These are phyloP conservation scores for Proales similis DNA, from an alignment of 1,140 invertebrate species.

Conservation along the genomic window DNA sequence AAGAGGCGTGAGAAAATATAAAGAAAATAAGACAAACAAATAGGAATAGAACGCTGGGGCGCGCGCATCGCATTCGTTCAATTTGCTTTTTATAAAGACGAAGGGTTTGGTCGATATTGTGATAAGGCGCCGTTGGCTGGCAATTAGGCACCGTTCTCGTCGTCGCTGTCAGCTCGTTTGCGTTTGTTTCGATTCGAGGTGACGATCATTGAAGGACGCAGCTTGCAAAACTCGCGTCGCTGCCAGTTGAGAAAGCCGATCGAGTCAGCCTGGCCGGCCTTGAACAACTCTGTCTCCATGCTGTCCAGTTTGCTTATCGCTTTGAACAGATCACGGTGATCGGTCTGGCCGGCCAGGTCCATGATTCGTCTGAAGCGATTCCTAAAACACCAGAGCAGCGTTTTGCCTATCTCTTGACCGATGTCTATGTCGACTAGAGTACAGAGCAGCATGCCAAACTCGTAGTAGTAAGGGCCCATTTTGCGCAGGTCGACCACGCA, in stretches of 20 bases:
- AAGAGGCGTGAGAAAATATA: too few species aligned
- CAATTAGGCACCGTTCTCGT: background rate
- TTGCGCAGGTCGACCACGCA: conserved; percentile 32
- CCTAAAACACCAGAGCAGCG: conserved; percentile 28
- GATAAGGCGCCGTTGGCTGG: too few species aligned
- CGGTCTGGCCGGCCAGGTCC: conserved; percentile 29
- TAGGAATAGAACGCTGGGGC: too few species aligned
- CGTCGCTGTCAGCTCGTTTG: conserved; percentile 27
- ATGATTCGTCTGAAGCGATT: conserved; percentile 35
- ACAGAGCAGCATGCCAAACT: conserved; percentile 24
- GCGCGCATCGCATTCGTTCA: too few species aligned
- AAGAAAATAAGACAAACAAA: too few species aligned
- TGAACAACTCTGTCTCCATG: conserved; percentile 31
- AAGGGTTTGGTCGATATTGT: too few species aligned
- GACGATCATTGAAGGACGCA: conserved; percentile 27
- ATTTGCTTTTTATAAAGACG: too few species aligned
- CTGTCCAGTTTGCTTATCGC: conserved; percentile 29
- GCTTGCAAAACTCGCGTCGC: conserved; percentile 34
- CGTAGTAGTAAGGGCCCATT: conserved; percentile 37
- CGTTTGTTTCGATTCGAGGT: conserved; percentile 30
- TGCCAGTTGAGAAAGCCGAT: conserved; percentile 29
- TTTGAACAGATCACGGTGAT: conserved; percentile 33
- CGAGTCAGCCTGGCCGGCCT: conserved; percentile 24
- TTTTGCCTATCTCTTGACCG: conserved; percentile 23
- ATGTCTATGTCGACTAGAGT: conserved; percentile 25